Percentiles rank a stretch among this genome's conserved stretches.
These are phyloP conservation scores for Chirona hameri DNA, from an alignment of 2,888 invertebrate species.

Conservation along the genomic window DNA sequence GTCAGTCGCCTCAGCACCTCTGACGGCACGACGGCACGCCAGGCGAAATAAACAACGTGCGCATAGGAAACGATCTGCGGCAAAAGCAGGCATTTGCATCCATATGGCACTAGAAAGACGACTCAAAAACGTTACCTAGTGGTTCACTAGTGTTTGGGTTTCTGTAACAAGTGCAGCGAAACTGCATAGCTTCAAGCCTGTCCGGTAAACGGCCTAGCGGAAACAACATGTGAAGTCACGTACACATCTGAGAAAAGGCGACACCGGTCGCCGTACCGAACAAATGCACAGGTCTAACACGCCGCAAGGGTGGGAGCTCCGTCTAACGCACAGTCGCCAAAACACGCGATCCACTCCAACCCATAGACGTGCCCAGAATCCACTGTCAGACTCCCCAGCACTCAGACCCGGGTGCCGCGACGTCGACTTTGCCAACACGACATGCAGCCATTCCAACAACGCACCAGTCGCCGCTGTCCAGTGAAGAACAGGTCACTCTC, in stretches of 20 bases:
- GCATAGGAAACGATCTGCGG: no score
- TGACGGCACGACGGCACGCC: no score
- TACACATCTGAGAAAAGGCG: background rate
- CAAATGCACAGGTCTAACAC: background rate
- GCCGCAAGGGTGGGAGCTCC: background rate
- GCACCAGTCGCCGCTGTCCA: no score
- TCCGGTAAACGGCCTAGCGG: background rate
- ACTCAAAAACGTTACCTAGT: background rate
- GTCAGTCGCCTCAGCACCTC: background rate
- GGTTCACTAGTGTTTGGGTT: background rate
- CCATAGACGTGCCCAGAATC: no score
- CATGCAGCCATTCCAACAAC: no score
- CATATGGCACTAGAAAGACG: slow-evolving; percentile 12
- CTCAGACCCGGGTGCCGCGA: no score
- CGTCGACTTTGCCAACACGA: no score
- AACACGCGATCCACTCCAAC: background rate
- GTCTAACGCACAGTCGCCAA: background rate
- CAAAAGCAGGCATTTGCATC: no score
- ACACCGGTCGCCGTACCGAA: background rate
- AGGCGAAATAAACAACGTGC: no score
- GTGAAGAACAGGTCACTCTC: no score
- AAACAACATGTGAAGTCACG: background rate
- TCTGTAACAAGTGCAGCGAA: background rate
- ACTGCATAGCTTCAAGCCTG: background rate
- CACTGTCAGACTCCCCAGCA: no score